Conservation (phyloP, 2,113 vertebrate species). For the Thalassarche chlororhynchos region DNA sequence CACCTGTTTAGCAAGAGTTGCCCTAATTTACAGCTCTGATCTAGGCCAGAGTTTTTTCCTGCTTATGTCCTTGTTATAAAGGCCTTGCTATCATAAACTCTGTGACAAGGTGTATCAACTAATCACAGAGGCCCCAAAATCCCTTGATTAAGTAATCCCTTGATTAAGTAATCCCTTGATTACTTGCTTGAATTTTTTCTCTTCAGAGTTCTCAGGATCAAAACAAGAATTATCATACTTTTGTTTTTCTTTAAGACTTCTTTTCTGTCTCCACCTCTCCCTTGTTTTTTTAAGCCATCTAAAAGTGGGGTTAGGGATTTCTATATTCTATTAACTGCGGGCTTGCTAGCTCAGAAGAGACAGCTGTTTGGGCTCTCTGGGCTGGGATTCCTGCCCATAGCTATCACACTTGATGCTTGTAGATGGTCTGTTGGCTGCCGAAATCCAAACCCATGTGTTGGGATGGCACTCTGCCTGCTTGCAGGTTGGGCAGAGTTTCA, state of each 20-base stretch:
- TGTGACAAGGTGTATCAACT: neutral
- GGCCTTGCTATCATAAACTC: neutral
- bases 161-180: neutral
- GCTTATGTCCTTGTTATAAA: neutral
- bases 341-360: conserved; percentile 40
- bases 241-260: neutral
- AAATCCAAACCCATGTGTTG: conserved; percentile 61
- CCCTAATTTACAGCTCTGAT: neutral
- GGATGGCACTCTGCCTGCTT: conserved; percentile 60
- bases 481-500: conserved; percentile 56
- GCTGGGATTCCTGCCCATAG: conserved; percentile 65
- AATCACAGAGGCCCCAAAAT: neutral
- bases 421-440: conserved; percentile 71
- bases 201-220: neutral
- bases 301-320: neutral
- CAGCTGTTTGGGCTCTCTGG: conserved; percentile 44
- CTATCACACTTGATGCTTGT: conserved; percentile 60
- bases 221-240: neutral
- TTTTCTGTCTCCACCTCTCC: neutral
- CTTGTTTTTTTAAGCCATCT: neutral
- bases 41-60: neutral
- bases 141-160: neutral
- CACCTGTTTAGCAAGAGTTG: neutral
- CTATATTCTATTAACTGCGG: conserved; percentile 22
- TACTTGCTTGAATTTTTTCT: neutral